Conservation (phyloP, 2,797 vertebrate species). For the Falco berigora region DNA sequence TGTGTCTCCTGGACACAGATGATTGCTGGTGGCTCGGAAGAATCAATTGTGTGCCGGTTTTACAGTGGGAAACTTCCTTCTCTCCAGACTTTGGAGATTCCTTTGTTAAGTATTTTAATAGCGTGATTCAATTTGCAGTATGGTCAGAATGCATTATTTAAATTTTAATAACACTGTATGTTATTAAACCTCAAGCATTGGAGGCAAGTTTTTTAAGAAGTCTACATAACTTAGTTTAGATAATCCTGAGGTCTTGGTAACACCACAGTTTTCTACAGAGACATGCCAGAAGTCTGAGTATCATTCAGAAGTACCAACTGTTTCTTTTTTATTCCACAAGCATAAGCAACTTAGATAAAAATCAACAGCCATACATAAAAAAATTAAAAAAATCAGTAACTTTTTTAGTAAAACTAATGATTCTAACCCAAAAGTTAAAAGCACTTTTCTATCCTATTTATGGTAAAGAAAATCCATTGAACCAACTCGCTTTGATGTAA, state of each 20-base stretch:
- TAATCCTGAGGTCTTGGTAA: neutral
- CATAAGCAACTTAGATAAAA: neutral
- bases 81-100: neutral
- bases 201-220: neutral
- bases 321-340: neutral
- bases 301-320: rapidly evolving
- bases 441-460: neutral
- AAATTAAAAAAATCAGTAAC: neutral
- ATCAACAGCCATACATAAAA: neutral
- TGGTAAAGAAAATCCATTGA: neutral
- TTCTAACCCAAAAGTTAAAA: neutral
- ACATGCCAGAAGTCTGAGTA: neutral
- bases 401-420: neutral
- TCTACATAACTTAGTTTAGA: neutral
- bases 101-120: neutral
- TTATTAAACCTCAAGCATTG: neutral
- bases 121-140: neutral
- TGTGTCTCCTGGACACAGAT: neutral
- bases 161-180: neutral
- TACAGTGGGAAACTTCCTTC: neutral
- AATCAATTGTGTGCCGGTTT: neutral
- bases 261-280: neutral
- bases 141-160: neutral
- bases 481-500: neutral
- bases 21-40: neutral